phyloP scores from a whole-genome alignment of 2,113 vertebrate genomes.

The Cheilinus undulatus region DNA sequence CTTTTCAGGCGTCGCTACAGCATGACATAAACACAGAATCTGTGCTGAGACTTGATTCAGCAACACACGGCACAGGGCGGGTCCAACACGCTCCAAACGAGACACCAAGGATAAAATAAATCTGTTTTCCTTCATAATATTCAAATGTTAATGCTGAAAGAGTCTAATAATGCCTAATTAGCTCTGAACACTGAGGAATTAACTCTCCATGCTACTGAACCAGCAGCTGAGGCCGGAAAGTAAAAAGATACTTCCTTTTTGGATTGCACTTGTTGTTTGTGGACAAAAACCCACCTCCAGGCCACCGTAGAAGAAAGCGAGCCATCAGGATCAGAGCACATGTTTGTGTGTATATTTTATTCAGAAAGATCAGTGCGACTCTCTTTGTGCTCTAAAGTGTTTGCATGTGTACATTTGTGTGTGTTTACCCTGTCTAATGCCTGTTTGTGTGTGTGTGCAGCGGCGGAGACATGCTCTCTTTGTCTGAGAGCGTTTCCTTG shows the following conservation, averaged over 20 bases:
- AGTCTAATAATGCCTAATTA: neutral
- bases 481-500: slow-evolving; percentile 60
- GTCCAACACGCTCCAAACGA: neutral
- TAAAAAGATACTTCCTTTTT: neutral
- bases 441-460: slow-evolving; percentile 5
- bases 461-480: neutral
- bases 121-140: neutral
- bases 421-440: slow-evolving; percentile 9
- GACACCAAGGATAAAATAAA: neutral
- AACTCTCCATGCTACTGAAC: neutral
- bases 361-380: neutral
- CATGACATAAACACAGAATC: slow-evolving; percentile 17
- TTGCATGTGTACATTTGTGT: slow-evolving; percentile 40
- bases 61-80: slow-evolving; percentile 23
- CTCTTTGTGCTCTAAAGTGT: slow-evolving; percentile 46
- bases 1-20: slow-evolving; percentile 30
- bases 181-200: neutral
- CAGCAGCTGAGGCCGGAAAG: slow-evolving; percentile 8
- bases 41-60: slow-evolving; percentile 15
- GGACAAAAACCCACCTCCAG: slow-evolving; percentile 14
- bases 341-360: slow-evolving; percentile 29
- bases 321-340: slow-evolving; percentile 3
- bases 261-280: slow-evolving; percentile 22
- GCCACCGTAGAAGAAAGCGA: slow-evolving; percentile 33
- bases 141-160: neutral